phyloP scores from a whole-genome alignment of 2,888 invertebrate species.

The Oligia strigilis region DNA sequence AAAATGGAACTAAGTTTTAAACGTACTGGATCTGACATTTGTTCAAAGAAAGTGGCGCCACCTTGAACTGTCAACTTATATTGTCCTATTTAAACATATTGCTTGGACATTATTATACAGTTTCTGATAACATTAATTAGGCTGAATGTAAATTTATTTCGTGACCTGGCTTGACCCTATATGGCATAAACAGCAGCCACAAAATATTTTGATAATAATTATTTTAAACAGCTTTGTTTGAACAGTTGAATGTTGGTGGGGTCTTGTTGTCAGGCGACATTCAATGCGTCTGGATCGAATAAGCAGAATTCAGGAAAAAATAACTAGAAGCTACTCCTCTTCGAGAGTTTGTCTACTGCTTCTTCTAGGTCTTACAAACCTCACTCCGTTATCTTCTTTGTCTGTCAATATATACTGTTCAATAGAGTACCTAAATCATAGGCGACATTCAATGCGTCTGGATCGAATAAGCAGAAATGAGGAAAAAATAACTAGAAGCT shows the following conservation, averaged over 20 bases:
- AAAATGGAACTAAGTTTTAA: conserved; percentile 13
- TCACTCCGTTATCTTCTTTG: background rate
- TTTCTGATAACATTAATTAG: conserved; percentile 46
- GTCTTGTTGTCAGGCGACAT: conserved; percentile 7
- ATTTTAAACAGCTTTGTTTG: background rate
- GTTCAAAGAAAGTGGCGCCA: conserved; percentile 27
- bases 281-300: background rate
- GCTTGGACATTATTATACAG: conserved; percentile 3
- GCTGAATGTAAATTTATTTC: conserved; percentile 44
- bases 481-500: background rate
- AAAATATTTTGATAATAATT: conserved; percentile 26
- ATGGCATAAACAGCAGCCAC: conserved; percentile 28
- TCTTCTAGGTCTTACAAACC: background rate
- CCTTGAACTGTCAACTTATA: background rate
- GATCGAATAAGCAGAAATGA: too few species aligned
- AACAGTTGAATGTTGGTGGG: background rate
- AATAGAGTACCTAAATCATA: background rate
- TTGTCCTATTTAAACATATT: conserved; percentile 6
- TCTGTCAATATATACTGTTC: background rate
- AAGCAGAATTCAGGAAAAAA: background rate
- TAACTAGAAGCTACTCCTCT: too few species aligned
- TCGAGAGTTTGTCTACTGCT: background rate
- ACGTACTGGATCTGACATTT: conserved; percentile 9
- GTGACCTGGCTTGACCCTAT: conserved; percentile 40
- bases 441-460: background rate